Evolutionary conservation across 2,113 vertebrate species (phyloP), one percentile per base, ranked within the genome.

Genomic region (Falcunculus frontatus): DNA sequence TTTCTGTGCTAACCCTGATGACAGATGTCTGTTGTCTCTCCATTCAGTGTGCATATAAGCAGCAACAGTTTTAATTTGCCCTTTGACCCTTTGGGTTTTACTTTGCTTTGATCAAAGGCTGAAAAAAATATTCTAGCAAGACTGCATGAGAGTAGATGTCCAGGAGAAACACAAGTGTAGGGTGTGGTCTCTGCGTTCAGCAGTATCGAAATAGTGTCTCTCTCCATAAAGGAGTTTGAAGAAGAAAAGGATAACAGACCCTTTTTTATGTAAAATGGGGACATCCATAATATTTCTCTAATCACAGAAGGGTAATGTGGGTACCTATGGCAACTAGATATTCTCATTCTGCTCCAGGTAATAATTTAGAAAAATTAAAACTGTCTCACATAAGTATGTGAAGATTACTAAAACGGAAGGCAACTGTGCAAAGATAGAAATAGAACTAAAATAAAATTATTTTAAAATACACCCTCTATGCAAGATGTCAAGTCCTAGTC

Each of bases 321-420:
- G 46, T 50, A 85, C 70, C 14, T 88, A 33, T 4, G 74, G 50
- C 63, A 90, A 63, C 9, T 63, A 84, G 59, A 39, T 70, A 92
- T 35, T 80, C 56, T 42, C 27, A 41, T 93, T 87, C 55, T 78
- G 42, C 52, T 74, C 15, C 64, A 90, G 72, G 68, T 81, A 88
- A 65, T 76, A 3, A 64, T 69, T 86, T 84, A 47, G 56, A 93
- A 94, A 95, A 86, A 90, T 80, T 92, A 93, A 90, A 90, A 70
- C 35, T 9, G 0, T 52, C 39, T 74, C 41, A 32, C 19, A 19
- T 67, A 94, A 91, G 56, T 76, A 69, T 30, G n/a, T 30, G 74
- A 65, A 78, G 65, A 89, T 94, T 87, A 88, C 26, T 76, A 50
- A 95, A 95, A 94, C 1, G 49, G 81, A 60, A 95, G 62, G 74